These are phyloP conservation scores for Epinotia brunnichana DNA, from an alignment of 2,888 invertebrate genomes.

Conservation along the genomic window DNA sequence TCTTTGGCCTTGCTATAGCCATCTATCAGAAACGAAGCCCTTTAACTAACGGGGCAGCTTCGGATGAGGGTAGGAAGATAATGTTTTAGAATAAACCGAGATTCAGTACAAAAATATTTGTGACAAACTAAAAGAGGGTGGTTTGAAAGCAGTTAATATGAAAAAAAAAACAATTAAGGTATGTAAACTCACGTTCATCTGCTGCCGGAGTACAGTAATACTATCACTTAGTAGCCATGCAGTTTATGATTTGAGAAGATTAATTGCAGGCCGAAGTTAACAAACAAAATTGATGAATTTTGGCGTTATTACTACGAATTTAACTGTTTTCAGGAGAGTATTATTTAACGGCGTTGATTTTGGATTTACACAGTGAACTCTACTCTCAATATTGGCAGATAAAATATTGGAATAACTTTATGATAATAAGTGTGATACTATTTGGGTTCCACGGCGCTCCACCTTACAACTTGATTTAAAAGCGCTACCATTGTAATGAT, in stretches of 20 bases:
- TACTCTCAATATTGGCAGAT: not conserved
- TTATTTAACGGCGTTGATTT: not conserved
- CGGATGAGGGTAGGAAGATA: not conserved
- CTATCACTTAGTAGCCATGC: conserved; percentile 1
- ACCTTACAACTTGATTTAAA: not conserved
- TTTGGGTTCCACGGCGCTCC: not conserved
- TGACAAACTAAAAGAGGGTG: conserved; percentile 13
- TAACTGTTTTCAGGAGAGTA: not conserved
- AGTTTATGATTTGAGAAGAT: not conserved
- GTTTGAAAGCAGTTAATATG: conserved; percentile 12
- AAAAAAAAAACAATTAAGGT: not conserved
- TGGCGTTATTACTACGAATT: not conserved
- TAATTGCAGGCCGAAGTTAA: not conserved
- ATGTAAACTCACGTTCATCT: not conserved
- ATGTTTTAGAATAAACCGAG: conserved; percentile 3
- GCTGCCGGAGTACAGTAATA: conserved; percentile 10
- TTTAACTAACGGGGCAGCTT: not conserved
- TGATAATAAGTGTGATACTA: not conserved
- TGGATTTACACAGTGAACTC: not conserved
- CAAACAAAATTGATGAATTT: no score
- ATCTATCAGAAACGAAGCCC: not conserved
- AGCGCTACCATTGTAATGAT: not conserved
- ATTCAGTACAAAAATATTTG: conserved; percentile 16
- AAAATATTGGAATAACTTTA: not conserved
- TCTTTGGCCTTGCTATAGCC: not conserved